Base-by-base conservation (phyloP, 2,113 vertebrate species). In the Sander vitreus region DNA sequence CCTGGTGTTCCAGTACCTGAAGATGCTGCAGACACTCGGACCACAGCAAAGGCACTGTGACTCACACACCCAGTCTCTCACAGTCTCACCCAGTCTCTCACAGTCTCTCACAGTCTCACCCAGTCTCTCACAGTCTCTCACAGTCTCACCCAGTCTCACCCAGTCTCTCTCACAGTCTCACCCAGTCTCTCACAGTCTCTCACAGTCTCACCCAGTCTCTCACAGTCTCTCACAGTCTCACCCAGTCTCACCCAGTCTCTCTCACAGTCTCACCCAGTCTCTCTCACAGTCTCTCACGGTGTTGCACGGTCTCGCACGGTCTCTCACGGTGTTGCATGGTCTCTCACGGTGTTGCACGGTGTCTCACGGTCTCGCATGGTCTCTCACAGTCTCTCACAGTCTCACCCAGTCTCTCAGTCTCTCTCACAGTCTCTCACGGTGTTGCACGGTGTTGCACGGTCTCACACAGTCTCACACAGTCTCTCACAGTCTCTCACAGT, bases 1-100 rank as follows among this genome's bases (percentile, higher is more conserved):
- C 16, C 86, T 98, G 70, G 97, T 99, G 57, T 99, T 99, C 86
- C 97, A 99, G 93, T 99, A 99, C 45, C 92, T 99, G 92, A 98
- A 97, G 95, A 97, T 99, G 98, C 93, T 99, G 79, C 97, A 99
- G 94, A 94, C 94, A 1, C 93, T 96, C 27, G 97, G 97, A 53
- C 96, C 98, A 60, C 97, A 97, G 75, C 94, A 97, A 95, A 99
- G 98, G 98, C 93, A 92, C 36, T 3, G 1, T 14, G 51, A 45
- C 67, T 6, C 54, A 66, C 23, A 19, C 64, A 21, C 57, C 0
- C 45, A 36, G 9, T 33, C 27, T 43, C 51, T 43, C 51, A 39
- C 54, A 59, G 8, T 39, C 36, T 39, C 16, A 67, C 39, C 62
- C n/a, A 50, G 18, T 11, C 16, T 33, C 18, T 5, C 53, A 5